These are phyloP conservation scores for Fissipunctia ypsillon DNA, from an alignment of 2,888 invertebrate genomes.

Conservation along the genomic window DNA sequence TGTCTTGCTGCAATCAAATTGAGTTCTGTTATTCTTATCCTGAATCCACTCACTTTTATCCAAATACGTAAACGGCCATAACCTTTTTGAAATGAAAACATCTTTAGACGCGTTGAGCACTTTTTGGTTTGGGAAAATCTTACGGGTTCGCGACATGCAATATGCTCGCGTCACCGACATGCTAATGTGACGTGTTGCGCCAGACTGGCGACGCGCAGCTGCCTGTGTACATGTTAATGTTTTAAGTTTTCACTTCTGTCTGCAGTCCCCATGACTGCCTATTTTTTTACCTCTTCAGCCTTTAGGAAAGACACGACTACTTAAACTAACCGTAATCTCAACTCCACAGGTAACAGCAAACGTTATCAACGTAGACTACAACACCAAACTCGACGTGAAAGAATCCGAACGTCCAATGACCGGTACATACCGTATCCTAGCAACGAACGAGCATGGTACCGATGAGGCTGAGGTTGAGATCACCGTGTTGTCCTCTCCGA, in stretches of 20 bases:
- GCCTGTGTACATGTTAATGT: too few relatives aligned
- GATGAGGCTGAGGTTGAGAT: constrained; percentile 98
- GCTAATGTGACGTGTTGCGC: too few relatives aligned
- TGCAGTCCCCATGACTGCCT: too few relatives aligned
- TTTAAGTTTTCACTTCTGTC: too few relatives aligned
- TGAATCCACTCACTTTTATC: not conserved
- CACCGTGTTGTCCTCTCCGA: constrained; percentile 95
- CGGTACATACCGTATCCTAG: constrained; percentile 96
- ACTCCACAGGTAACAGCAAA: constrained; percentile 91
- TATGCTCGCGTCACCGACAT: too few relatives aligned
- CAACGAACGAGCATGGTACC: constrained; percentile 97
- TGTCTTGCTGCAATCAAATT: too few relatives aligned
- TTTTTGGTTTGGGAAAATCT: too few relatives aligned
- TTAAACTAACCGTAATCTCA: not conserved
- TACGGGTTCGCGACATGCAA: too few relatives aligned
- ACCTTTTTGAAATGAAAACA: too few relatives aligned
- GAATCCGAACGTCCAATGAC: constrained; percentile 96
- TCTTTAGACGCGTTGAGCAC: too few relatives aligned
- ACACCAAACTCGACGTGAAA: constrained; percentile 95
- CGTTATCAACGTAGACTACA: constrained; percentile 96
- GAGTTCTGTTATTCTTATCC: too few relatives aligned
- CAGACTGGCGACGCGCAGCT: too few relatives aligned
- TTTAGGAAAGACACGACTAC: not conserved
- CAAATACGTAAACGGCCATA: not conserved
- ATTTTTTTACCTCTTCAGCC: not conserved